These are phyloP conservation scores for Struthidea cinerea DNA, from an alignment of 2,113 vertebrate species.

Conservation along the genomic window DNA sequence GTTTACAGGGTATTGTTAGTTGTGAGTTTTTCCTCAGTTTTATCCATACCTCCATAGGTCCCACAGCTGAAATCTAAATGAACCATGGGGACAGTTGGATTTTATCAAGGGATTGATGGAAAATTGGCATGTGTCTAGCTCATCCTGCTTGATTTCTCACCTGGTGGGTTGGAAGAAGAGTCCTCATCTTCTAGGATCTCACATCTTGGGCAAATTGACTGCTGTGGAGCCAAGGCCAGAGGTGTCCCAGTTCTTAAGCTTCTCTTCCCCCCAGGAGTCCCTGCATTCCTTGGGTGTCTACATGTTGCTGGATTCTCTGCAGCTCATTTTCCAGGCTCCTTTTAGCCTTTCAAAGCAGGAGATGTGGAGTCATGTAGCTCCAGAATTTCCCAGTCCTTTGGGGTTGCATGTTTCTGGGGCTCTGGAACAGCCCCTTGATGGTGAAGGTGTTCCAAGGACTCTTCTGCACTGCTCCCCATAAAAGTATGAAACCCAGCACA, in stretches of 20 bases:
- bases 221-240: not conserved
- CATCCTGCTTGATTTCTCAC: not conserved
- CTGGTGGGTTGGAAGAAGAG: not conserved
- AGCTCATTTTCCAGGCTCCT: not conserved
- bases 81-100: not conserved
- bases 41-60: not conserved
- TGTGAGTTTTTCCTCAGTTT: not conserved
- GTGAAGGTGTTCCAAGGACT: not conserved
- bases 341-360: not conserved
- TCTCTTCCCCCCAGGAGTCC: not conserved
- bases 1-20: not conserved
- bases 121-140: not conserved
- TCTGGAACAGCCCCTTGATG: not conserved
- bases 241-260: not conserved
- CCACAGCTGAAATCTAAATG: not conserved
- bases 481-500: not conserved
- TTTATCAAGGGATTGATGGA: not conserved
- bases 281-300: not conserved
- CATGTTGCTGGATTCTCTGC: not conserved
- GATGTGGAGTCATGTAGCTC: not conserved
- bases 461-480: not conserved
- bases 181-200: not conserved
- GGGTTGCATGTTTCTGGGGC: fast-evolving
- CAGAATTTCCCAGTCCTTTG: not conserved
- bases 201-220: not conserved